Evolutionary conservation across 2,113 vertebrate genomes (phyloP), one percentile per base, ranked within the genome.

Genomic region (Bagarius yarrelli): DNA sequence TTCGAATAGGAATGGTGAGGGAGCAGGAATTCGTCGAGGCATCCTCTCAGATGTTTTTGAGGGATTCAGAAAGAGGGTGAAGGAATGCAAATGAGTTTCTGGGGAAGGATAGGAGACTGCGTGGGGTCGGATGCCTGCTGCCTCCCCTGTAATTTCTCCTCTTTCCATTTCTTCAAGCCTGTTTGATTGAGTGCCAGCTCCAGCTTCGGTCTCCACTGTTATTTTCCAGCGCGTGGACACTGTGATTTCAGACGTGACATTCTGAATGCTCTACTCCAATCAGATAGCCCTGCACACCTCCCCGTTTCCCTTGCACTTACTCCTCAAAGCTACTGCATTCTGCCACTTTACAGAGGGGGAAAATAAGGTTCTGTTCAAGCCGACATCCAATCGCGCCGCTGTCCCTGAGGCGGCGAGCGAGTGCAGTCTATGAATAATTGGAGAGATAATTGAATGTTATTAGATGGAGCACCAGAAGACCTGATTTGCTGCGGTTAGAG

Each of bases 1-100:
- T n/a, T 25, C 30, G 76, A 61, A 60, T 36, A 57, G 25, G 47
- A 27, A 63, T 16, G 1, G n/a, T 23, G n/a, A 56, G 21, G 50
- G 76, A 76, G 32, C 15, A 47, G 27, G 50, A 74, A 81, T 70
- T 64, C 56, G 76, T 44, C 27, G 64, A 69, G 30, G 44, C 30
- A 1, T 78, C 47, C 30, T 67, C 60, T 64, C 11, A 30, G 11
- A 66, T 32, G 47, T 66, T 77, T 77, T 77, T 32, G 73, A 74
- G 75, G 67, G 76, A 86, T 63, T 61, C 53, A 23, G 30, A 56
- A 36, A 66, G 52, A 59, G 19, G 40, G 57, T 70, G 63, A 63
- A 27, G 59, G n/a, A 80, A 83, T 83, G 83, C 70, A 85, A 84
- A 85, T 85, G 55, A 72, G 64, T 86, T 85, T 80, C 60, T 52